These are phyloP conservation scores for Pteronotus mesoamericanus DNA, from an alignment of 2,797 vertebrate genomes.

Conservation along the genomic window DNA sequence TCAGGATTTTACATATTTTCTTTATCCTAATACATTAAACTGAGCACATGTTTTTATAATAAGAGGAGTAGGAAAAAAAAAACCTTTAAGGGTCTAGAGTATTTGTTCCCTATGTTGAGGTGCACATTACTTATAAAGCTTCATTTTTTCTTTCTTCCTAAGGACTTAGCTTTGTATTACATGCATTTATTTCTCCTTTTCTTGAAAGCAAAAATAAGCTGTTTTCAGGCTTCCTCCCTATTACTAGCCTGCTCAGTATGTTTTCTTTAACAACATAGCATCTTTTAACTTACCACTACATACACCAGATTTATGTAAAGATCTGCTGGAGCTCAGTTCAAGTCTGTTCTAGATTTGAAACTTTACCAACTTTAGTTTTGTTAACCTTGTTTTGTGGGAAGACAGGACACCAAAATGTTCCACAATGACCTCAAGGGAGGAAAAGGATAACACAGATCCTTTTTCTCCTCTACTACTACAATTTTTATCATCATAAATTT, in stretches of 20 bases:
- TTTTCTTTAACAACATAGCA: not conserved
- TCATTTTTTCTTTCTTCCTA: constrained; percentile 13
- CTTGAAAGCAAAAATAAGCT: not conserved
- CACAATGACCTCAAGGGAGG: not conserved
- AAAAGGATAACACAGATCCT: not conserved
- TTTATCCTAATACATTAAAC: not conserved
- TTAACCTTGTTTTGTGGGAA: not conserved
- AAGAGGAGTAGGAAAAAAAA: not conserved
- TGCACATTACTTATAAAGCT: not conserved
- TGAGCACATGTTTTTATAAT: not conserved
- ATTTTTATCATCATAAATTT: not conserved
- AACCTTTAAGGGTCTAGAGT: not conserved
- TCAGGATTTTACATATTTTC: not conserved
- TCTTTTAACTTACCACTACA: not conserved
- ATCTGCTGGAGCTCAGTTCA: not conserved
- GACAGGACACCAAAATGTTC: not conserved
- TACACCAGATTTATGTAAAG: not conserved
- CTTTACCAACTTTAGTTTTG: not conserved
- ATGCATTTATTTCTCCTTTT: not conserved
- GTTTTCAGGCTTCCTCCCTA: not conserved
- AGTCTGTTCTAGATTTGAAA: not conserved
- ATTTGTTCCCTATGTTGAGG: not conserved
- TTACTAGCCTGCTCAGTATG: not conserved
- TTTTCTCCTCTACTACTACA: not conserved
- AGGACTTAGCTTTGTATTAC: not conserved